phyloP scores from a whole-genome alignment of 1,140 invertebrate species.

The Metaphire vulgaris region DNA sequence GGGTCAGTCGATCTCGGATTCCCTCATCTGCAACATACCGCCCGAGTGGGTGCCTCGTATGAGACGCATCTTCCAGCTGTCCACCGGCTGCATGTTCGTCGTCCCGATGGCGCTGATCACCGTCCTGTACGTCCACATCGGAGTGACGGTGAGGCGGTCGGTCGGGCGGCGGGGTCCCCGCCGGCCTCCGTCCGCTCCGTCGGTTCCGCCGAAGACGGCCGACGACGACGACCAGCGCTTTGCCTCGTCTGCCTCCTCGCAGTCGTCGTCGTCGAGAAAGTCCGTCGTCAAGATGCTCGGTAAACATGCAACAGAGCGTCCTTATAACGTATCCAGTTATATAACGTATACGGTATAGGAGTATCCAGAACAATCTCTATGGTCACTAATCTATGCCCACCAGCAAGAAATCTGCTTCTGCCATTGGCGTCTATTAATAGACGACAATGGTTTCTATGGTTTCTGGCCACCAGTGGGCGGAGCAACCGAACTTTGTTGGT shows the following conservation, averaged over 20 bases:
- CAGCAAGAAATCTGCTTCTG: no score
- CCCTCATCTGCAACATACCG: slow-evolving; percentile 46
- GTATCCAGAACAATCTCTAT: no score
- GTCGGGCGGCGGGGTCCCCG: slow-evolving; percentile 14
- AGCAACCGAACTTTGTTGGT: no score
- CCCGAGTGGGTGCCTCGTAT: slow-evolving; percentile 37
- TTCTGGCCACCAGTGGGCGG: no score
- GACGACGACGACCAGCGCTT: no score
- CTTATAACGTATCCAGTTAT: no score
- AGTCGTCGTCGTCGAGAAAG: background rate
- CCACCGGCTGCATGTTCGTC: slow-evolving; percentile 52
- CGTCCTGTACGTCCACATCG: slow-evolving; percentile 50
- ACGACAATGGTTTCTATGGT: no score
- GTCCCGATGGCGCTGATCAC: slow-evolving; percentile 51
- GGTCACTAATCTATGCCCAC: no score
- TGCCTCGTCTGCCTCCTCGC: background rate
- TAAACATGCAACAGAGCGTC: no score
- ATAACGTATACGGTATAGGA: no score
- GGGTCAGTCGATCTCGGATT: slow-evolving; percentile 36
- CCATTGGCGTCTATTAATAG: no score
- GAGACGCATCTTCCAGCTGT: slow-evolving; percentile 45
- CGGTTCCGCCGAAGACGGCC: no score
- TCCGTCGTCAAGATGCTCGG: background rate
- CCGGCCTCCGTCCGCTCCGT: background rate
- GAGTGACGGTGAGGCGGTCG: slow-evolving; percentile 40